Evolutionary conservation across 2,113 vertebrate genomes (phyloP).

Genomic region (Martes martes): DNA sequence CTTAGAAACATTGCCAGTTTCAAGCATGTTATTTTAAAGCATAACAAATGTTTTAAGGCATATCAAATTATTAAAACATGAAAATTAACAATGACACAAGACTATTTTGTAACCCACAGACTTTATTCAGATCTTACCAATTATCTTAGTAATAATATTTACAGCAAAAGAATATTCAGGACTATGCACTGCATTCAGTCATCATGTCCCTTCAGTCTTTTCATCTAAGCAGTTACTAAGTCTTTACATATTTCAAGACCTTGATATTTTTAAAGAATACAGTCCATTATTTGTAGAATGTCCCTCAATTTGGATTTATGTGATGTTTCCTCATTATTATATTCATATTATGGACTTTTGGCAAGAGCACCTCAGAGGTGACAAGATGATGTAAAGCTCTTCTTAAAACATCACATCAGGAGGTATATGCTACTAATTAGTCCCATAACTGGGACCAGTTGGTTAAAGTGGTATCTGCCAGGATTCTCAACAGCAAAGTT

Average conservation of each 20-base stretch:
- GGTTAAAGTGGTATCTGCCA: background rate
- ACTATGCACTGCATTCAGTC: background rate
- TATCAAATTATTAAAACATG: background rate
- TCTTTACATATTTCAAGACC: background rate
- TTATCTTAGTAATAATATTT: background rate
- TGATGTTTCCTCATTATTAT: background rate
- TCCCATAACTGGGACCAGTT: background rate
- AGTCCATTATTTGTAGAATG: background rate
- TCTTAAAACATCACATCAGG: background rate
- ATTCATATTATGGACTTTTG: background rate
- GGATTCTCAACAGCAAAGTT: background rate
- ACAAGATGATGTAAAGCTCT: background rate
- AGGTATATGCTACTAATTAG: background rate
- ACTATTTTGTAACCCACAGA: background rate
- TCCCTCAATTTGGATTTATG: background rate
- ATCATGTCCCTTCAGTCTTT: background rate
- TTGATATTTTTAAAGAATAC: background rate
- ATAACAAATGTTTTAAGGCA: background rate
- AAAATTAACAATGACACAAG: background rate
- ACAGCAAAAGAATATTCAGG: background rate
- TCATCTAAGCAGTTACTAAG: background rate
- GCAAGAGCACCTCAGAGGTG: background rate
- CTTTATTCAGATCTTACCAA: background rate
- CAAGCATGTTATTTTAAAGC: background rate
- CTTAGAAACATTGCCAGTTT: background rate